Conservation (phyloP, 2,888 invertebrate genomes). For the Sialis fuliginosa region DNA sequence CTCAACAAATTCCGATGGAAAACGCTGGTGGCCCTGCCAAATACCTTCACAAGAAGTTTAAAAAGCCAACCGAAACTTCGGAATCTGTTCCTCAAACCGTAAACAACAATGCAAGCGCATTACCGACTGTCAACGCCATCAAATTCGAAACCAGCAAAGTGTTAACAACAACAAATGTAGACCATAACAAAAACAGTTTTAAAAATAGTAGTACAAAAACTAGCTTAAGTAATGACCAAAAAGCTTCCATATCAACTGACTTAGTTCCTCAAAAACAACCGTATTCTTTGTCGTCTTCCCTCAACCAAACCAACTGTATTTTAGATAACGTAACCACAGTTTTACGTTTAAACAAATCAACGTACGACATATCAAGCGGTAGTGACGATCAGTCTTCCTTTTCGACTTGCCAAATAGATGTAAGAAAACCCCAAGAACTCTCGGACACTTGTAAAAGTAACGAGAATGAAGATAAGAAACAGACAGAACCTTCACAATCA, state of each 20-base stretch:
- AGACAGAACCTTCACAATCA: slow-evolving; percentile 11
- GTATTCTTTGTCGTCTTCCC: not conserved
- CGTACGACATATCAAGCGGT: not conserved
- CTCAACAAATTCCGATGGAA: slow-evolving; percentile 20
- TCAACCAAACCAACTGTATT: not conserved
- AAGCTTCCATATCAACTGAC: slow-evolving; percentile 12
- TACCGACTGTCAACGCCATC: not conserved
- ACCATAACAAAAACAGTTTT: slow-evolving; percentile 2
- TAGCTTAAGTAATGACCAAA: slow-evolving; percentile 7
- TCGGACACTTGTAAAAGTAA: slow-evolving; percentile 8
- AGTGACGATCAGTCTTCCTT: not conserved
- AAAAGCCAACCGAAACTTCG: slow-evolving; percentile 34
- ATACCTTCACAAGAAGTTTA: slow-evolving; percentile 86
- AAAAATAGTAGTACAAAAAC: slow-evolving; percentile 3
- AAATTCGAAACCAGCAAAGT: not conserved
- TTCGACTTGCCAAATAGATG: not conserved
- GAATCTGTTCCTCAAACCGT: slow-evolving; percentile 7
- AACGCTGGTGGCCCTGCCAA: slow-evolving; percentile 25
- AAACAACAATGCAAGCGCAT: slow-evolving; percentile 4
- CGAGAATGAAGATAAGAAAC: slow-evolving; percentile 10
- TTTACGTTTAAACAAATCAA: not conserved
- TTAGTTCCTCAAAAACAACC: slow-evolving; percentile 1
- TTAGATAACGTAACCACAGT: not conserved
- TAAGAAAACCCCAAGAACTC: slow-evolving; percentile 3
- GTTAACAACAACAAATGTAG: not conserved